Percentiles rank a stretch among this genome's conserved stretches.
These are phyloP conservation scores for Zaprionus nigranus DNA, from an alignment of 1,140 invertebrate species.

Conservation along the genomic window DNA sequence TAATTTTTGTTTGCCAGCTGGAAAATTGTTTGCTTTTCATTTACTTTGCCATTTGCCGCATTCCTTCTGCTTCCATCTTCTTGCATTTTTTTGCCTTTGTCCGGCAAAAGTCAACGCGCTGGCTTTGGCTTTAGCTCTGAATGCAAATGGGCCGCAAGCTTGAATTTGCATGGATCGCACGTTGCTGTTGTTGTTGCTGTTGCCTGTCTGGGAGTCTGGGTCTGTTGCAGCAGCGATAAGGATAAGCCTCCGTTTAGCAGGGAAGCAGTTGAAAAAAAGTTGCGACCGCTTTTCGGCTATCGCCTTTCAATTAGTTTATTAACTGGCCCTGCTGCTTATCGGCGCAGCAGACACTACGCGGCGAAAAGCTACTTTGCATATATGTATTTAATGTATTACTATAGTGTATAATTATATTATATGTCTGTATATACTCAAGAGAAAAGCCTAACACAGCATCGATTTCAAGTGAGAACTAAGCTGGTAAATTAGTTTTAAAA, in stretches of 20 bases:
- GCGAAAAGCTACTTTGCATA: neutral
- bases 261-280: neutral
- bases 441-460: neutral
- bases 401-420: neutral
- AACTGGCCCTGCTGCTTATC: conserved; percentile 64
- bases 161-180: conserved; percentile 70
- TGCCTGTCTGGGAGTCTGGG: neutral
- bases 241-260: conserved; percentile 53
- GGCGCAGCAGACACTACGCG: neutral
- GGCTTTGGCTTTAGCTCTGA: conserved; percentile 57
- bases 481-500: neutral
- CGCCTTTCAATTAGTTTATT: conserved; percentile 82
- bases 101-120: conserved; percentile 74
- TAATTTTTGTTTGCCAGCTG: conserved; percentile 48
- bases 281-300: conserved; percentile 56
- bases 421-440: too few species aligned
- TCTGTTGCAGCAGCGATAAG: conserved; percentile 65
- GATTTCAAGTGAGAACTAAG: neutral
- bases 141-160: conserved; percentile 69
- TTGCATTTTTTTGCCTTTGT: conserved; percentile 33
- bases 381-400: neutral
- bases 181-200: conserved; percentile 14
- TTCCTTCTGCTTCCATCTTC: neutral
- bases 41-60: conserved; percentile 32
- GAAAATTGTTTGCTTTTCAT: conserved; percentile 51